Evolutionary conservation across 2,113 vertebrate species (phyloP).

Genomic region (Ptilonorhynchus violaceus): DNA sequence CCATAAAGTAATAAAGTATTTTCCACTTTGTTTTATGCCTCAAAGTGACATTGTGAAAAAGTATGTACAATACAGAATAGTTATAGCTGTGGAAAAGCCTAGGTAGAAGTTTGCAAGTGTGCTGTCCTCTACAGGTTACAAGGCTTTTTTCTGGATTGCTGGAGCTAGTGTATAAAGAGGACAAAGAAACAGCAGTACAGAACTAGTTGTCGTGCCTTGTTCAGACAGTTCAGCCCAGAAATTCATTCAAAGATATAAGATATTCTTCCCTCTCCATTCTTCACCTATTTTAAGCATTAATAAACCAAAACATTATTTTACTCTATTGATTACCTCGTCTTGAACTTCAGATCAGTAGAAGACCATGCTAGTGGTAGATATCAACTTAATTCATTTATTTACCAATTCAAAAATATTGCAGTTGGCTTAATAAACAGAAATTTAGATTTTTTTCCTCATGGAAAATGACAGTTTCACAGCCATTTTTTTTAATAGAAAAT

Average conservation of each 20-base stretch:
- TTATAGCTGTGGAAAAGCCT: background rate
- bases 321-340: background rate
- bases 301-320: background rate
- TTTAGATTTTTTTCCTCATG: background rate
- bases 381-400: background rate
- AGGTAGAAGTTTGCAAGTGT: background rate
- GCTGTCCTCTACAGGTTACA: background rate
- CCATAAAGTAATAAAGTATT: background rate
- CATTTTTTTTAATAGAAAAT: background rate
- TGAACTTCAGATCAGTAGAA: background rate
- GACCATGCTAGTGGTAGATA: background rate
- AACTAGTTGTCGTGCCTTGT: background rate
- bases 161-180: background rate
- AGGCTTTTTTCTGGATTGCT: background rate
- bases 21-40: background rate
- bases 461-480: background rate
- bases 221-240: background rate
- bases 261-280: background rate
- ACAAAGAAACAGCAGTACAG: background rate
- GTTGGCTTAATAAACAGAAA: background rate
- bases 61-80: background rate
- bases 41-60: background rate
- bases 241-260: background rate
- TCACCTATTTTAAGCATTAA: background rate
- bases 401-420: background rate